Evolutionary conservation across 2,888 invertebrate species (phyloP).

Genomic region (Dasysyrphus albostriatus): DNA sequence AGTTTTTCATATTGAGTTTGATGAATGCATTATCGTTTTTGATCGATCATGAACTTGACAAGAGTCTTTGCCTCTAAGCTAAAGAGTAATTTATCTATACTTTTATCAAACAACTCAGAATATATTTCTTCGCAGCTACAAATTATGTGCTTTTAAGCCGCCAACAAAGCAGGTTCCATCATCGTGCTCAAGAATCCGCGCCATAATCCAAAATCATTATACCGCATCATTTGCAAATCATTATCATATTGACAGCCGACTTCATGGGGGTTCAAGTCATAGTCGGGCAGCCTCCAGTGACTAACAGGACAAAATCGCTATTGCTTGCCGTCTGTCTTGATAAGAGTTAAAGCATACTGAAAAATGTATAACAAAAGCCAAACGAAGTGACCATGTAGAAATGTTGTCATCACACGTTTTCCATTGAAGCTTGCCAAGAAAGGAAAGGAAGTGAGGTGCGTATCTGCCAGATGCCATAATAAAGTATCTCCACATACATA

Average conservation of each 20-base stretch:
- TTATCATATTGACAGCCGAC: conserved; percentile 74
- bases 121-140: background rate
- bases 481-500: conserved; percentile 61
- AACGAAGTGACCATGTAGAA: conserved; percentile 25
- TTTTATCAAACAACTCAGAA: background rate
- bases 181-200: conserved; percentile 34
- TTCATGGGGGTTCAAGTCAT: conserved; percentile 70
- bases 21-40: conserved; percentile 26
- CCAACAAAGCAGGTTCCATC: conserved; percentile 53
- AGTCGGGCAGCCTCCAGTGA: conserved; percentile 71
- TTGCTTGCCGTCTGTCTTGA: conserved; percentile 53
- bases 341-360: conserved; percentile 41
- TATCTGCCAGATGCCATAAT: conserved; percentile 61
- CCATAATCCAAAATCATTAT: conserved; percentile 72
- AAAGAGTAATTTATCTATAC: conserved; percentile 27
- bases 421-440: background rate
- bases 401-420: conserved; percentile 64
- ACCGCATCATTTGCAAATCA: conserved; percentile 73
- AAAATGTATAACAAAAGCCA: conserved; percentile 18
- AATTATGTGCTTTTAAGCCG: conserved; percentile 27
- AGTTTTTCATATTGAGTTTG: conserved; percentile 19
- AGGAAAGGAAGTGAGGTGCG: conserved; percentile 35
- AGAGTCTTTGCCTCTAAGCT: conserved; percentile 22
- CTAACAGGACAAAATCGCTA: conserved; percentile 72
- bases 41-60: conserved; percentile 45